These are phyloP conservation scores for Drosophila guanche DNA, from an alignment of 1,140 invertebrate species.

Conservation along the genomic window DNA sequence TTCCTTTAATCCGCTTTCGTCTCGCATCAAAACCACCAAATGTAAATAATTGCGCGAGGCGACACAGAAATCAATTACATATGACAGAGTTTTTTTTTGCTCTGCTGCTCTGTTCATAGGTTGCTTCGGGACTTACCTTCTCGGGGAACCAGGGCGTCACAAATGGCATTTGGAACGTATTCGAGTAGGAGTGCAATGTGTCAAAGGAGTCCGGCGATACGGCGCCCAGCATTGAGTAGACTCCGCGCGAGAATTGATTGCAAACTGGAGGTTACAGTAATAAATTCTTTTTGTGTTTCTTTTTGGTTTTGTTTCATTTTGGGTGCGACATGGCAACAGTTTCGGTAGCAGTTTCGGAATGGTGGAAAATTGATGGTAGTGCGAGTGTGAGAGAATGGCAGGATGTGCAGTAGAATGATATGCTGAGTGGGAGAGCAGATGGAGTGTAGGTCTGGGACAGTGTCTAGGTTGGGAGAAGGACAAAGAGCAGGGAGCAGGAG, in stretches of 20 bases:
- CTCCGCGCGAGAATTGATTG: slow-evolving; percentile 94
- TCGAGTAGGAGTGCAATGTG: slow-evolving; percentile 96
- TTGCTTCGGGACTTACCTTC: slow-evolving; percentile 87
- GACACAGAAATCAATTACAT: slow-evolving; percentile 69
- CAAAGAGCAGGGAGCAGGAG: too few relatives aligned
- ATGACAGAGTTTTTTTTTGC: slow-evolving; percentile 50
- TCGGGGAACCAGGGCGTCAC: slow-evolving; percentile 97
- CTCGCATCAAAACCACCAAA: slow-evolving; percentile 28
- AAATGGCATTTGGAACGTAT: slow-evolving; percentile 98
- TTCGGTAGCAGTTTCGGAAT: not conserved
- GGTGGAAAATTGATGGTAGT: slow-evolving; percentile 9
- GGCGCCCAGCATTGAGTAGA: slow-evolving; percentile 95
- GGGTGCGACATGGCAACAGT: not conserved
- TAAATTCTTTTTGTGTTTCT: slow-evolving; percentile 59
- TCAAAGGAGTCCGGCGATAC: slow-evolving; percentile 96
- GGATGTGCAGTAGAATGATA: too few relatives aligned
- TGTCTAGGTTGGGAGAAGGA: slow-evolving; percentile 63
- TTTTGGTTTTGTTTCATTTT: slow-evolving; percentile 14
- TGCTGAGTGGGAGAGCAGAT: slow-evolving; percentile 4
- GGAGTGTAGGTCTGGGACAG: slow-evolving; percentile 28
- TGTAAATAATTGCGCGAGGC: slow-evolving; percentile 41
- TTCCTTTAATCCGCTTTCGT: not conserved
- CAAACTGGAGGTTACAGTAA: slow-evolving; percentile 89
- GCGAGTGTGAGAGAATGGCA: not conserved
- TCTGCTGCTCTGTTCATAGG: slow-evolving; percentile 6